Evolutionary conservation across 2,113 vertebrate species (phyloP), one percentile per base, ranked within the genome.

Genomic region (Micronisus gabar): DNA sequence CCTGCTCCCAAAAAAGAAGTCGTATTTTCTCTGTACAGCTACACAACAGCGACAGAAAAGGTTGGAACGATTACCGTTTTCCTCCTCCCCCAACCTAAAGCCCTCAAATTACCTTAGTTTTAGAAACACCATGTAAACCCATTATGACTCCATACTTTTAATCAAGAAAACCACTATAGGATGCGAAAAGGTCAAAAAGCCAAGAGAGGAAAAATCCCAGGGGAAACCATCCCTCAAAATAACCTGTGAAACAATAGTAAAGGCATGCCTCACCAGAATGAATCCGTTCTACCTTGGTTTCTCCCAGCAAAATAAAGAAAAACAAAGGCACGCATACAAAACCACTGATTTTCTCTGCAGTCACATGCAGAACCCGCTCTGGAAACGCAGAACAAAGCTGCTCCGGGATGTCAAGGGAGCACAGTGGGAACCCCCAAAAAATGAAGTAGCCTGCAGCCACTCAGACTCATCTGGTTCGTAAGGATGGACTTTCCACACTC

Each of bases 161-260:
- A 78, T 90, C 84, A 78, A 74, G 85, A 75, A 55, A 75, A 90
- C 73, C 79, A 40, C 91, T 61, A 14, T 75, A 88, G 96, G 79
- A 90, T 47, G 71, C n/a, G 10, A 72, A 94, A 97, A 95, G 94
- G 95, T 93, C 90, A 96, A 52, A 86, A 76, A 90, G 27, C 45
- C 63, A 61, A 27, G 22, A 67, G 18, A 88, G 58, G 75, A 72
- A 92, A 86, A 83, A 53, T 30, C 91, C 50, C 67, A 68, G n/a
- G 91, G 93, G 88, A 86, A 92, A 27, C n/a, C 22, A 19, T 38
- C 75, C 86, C 91, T 92, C 80, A 90, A 90, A 96, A 96, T 96
- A 97, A 93, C 81, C 75, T 40, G 34, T 3, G 52, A 47, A 83
- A 95, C 95, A 95, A 95, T 86, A 76, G 93, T 6, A 2, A 10